Conservation (phyloP, 2,797 vertebrate species). For the Anguilla megastoma region DNA sequence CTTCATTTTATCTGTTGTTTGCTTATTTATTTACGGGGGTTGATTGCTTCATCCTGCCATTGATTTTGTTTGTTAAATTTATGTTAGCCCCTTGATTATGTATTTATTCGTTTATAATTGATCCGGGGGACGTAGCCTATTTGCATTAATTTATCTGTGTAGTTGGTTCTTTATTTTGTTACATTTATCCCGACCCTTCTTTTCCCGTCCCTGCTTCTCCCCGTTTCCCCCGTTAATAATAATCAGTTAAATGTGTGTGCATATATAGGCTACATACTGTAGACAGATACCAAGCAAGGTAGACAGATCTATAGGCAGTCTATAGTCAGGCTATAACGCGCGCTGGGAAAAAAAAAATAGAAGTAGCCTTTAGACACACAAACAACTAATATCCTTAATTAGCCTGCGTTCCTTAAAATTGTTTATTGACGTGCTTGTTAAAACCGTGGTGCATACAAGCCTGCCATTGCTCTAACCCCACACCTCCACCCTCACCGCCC, state of each 20-base stretch:
- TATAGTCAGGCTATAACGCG: conserved; percentile 26
- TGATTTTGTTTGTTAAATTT: conserved; percentile 54
- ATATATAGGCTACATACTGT: conserved; percentile 20
- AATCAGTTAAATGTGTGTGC: conserved; percentile 42
- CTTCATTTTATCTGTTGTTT: conserved; percentile 40
- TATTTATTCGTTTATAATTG: conserved; percentile 42
- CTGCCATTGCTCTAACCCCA: conserved; percentile 41
- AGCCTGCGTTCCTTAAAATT: conserved; percentile 32
- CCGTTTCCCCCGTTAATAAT: conserved; percentile 24
- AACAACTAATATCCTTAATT: conserved; percentile 39
- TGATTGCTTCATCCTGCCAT: conserved; percentile 58
- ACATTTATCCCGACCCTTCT: conserved; percentile 24
- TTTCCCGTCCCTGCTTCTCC: conserved; percentile 22
- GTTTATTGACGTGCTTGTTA: conserved; percentile 12
- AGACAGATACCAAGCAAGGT: conserved; percentile 5
- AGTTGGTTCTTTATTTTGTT: conserved; percentile 22
- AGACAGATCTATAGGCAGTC: conserved; percentile 22
- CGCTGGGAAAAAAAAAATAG: conserved; percentile 8
- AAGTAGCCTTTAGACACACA: conserved; percentile 19
- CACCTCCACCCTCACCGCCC: conserved; percentile 19
- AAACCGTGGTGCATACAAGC: conserved; percentile 36
- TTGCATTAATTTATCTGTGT: conserved; percentile 24
- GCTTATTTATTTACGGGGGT: conserved; percentile 53
- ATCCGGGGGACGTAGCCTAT: conserved; percentile 36
- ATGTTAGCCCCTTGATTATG: conserved; percentile 41